Evolutionary conservation across 2,113 vertebrate genomes (phyloP).

Genomic region (Agapornis roseicollis): DNA sequence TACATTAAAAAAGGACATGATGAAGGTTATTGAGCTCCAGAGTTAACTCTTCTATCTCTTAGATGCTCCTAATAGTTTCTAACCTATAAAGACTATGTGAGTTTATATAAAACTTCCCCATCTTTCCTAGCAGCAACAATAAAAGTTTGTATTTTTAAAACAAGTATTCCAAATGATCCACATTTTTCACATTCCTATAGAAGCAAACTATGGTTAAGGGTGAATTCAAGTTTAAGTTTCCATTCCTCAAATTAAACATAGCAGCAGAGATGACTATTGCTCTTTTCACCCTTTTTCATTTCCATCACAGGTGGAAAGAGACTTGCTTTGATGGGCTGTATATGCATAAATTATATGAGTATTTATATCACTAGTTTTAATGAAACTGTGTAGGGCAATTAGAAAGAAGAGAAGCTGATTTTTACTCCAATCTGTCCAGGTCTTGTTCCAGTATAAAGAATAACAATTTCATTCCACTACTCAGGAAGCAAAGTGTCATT

Average conservation of each 20-base stretch:
- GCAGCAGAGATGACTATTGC: not conserved
- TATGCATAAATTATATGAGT: fast-evolving
- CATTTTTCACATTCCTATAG: not conserved
- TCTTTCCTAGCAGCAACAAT: not conserved
- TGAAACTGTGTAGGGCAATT: not conserved
- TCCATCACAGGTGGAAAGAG: not conserved
- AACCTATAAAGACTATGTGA: not conserved
- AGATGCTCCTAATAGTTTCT: not conserved
- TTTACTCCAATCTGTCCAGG: not conserved
- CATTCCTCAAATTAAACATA: not conserved
- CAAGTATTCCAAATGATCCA: not conserved
- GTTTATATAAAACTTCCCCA: not conserved
- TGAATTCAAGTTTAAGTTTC: not conserved
- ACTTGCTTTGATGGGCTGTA: not conserved
- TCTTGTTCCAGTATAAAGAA: not conserved
- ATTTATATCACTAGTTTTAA: not conserved
- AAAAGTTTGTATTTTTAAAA: not conserved
- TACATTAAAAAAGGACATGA: slow-evolving; percentile 29
- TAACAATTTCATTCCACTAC: not conserved
- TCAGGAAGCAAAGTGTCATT: not conserved
- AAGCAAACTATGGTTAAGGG: not conserved
- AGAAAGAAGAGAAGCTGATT: not conserved
- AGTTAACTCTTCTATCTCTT: slow-evolving; percentile 12
- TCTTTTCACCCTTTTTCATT: not conserved
- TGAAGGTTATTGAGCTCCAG: slow-evolving; percentile 22